Conservation (phyloP, 2,113 vertebrate genomes). For the Odocoileus virginianus region DNA sequence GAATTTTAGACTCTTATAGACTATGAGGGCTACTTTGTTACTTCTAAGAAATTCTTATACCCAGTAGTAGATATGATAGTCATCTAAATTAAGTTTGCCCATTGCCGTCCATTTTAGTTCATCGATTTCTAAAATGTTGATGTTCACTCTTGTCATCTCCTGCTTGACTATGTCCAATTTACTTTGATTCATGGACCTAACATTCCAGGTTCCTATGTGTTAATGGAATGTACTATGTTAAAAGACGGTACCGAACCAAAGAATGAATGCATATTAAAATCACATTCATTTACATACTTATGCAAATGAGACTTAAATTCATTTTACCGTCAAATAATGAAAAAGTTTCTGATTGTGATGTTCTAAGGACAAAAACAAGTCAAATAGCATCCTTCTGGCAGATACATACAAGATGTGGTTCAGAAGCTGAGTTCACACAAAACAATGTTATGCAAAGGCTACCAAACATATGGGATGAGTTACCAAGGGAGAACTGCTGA, state of each 20-base stretch:
- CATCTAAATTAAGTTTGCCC: not conserved
- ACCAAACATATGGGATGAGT: slow-evolving; percentile 55
- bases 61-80: not conserved
- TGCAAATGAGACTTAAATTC: not conserved
- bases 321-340: slow-evolving; percentile 13
- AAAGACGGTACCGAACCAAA: not conserved
- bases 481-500: slow-evolving; percentile 39
- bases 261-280: not conserved
- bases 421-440: slow-evolving; percentile 50
- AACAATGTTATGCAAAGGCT: slow-evolving; percentile 41
- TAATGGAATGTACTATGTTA: not conserved
- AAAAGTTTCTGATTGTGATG: slow-evolving; percentile 40
- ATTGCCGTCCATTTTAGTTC: not conserved
- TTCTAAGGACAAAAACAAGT: slow-evolving; percentile 44
- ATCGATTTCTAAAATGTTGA: not conserved
- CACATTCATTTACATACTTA: not conserved
- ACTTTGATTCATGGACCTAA: not conserved
- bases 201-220: not conserved
- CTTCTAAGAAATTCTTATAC: not conserved
- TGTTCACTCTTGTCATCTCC: not conserved
- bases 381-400: slow-evolving; percentile 13
- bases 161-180: not conserved
- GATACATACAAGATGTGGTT: slow-evolving; percentile 24
- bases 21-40: not conserved
- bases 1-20: not conserved